These are phyloP conservation scores for Trissolcus japonicus DNA, from an alignment of 2,888 invertebrate genomes.

Conservation along the genomic window DNA sequence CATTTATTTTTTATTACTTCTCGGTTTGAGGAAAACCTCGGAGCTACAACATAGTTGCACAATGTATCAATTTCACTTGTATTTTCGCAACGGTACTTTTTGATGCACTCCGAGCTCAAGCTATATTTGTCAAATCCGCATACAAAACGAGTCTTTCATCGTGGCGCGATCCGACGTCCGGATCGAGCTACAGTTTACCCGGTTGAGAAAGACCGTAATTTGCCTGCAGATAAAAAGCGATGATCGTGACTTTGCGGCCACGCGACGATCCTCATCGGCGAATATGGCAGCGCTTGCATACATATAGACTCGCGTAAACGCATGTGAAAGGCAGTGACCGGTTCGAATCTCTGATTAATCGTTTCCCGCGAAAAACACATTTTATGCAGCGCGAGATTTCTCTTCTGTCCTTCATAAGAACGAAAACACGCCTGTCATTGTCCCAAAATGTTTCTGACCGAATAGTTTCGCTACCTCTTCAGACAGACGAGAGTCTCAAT, in stretches of 20 bases:
- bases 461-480: too few relatives aligned
- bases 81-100: constrained; percentile 46
- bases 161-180: constrained; percentile 31
- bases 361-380: constrained; percentile 65
- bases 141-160: constrained; percentile 47
- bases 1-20: background rate
- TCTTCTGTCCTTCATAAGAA: constrained; percentile 56
- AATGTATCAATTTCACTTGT: constrained; percentile 43
- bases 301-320: constrained; percentile 48
- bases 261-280: constrained; percentile 54
- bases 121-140: constrained; percentile 51
- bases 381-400: constrained; percentile 66
- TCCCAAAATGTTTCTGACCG: constrained; percentile 8
- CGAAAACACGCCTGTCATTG: constrained; percentile 40
- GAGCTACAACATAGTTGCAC: constrained; percentile 32
- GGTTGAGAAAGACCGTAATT: constrained; percentile 57
- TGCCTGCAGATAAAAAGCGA: constrained; percentile 53
- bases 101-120: constrained; percentile 31
- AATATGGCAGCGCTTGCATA: constrained; percentile 51
- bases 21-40: constrained; percentile 27
- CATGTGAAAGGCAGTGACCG: constrained; percentile 59
- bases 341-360: constrained; percentile 59
- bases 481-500: too few relatives aligned
- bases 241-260: constrained; percentile 58
- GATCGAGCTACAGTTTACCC: constrained; percentile 49